Evolutionary conservation across 2,113 vertebrate genomes (phyloP), one percentile per base, ranked within the genome.

Genomic region (Rhinopomastus cyanomelas): DNA sequence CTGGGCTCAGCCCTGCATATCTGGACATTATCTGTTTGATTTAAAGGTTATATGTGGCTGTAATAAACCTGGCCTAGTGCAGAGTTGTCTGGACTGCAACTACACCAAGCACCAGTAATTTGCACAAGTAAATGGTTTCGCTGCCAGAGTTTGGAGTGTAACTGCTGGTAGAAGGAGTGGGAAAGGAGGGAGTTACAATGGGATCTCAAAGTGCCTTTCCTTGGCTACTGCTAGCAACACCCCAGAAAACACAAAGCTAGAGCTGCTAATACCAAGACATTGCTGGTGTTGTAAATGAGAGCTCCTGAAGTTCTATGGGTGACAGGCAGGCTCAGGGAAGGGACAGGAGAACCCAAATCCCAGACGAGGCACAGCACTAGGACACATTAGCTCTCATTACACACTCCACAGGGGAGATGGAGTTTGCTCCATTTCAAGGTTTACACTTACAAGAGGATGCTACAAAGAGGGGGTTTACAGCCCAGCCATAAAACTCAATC

Each of bases 311-410:
- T 52, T 39, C 12, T 5, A 13, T 2, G 22, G 17, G 23, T 42
- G 42, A 62, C 39, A 76, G 48, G 60, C 15, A 26, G 37, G 10
- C 55, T 51, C 67, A 27, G 5, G 51, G 29, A 39, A 46, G 44
- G 15, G 49, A 36, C 14, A 49, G 30, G 44, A 44, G 25, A 64
- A 32, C 20, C 29, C 15, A 73, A 69, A 65, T 27, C 37, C 61
- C 48, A 36, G 23, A 68, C 23, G 8, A 79, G 26, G 11, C 0
- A 1, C 44, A 0, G 1, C 1, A 1, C 34, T 27, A 32, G 25
- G 30, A 81, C 57, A 32, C 1, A 3, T 23, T 30, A n/a, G 30
- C 36, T 79, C 32, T 56, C 26, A 11, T 14, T 29, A 30, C 16
- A 30, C 7, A 29, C 26, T 30, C 46, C 2, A 12, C 12, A 51